Conservation (phyloP, 2,888 invertebrate genomes). For the Craniophora ligustri region DNA sequence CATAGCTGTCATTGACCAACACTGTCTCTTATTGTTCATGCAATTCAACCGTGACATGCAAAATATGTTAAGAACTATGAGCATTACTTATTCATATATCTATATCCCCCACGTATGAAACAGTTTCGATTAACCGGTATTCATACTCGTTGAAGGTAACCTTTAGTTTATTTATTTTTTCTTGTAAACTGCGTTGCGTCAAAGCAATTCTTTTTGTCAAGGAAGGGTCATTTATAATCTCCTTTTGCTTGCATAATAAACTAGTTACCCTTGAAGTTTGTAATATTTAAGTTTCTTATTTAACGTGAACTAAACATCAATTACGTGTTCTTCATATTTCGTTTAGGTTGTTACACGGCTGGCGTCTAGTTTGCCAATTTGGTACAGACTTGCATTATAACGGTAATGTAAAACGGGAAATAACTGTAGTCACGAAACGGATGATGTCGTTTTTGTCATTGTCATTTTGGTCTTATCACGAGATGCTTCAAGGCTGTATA, state of each 20-base stretch:
- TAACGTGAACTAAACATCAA: constrained; percentile 6
- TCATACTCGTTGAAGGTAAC: constrained; percentile 24
- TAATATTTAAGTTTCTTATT: constrained; percentile 16
- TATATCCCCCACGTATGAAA: constrained; percentile 18
- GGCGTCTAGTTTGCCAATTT: constrained; percentile 59
- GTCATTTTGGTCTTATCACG: constrained; percentile 66
- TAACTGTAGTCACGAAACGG: constrained; percentile 71
- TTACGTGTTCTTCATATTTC: constrained; percentile 32
- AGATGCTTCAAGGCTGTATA: constrained; percentile 61
- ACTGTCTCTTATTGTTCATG: constrained; percentile 43
- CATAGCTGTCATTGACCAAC: constrained; percentile 59
- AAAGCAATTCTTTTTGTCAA: constrained; percentile 30
- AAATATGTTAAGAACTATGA: constrained; percentile 18
- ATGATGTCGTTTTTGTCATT: constrained; percentile 72
- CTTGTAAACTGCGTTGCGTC: constrained; percentile 28
- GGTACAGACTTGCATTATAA: constrained; percentile 68
- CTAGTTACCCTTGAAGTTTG: constrained; percentile 33
- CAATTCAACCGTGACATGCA: constrained; percentile 8
- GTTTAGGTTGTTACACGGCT: constrained; percentile 46
- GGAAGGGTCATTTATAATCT: constrained; percentile 31
- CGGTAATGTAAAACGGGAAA: constrained; percentile 75
- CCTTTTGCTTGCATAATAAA: constrained; percentile 39
- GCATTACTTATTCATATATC: constrained; percentile 12
- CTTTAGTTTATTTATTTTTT: constrained; percentile 32
- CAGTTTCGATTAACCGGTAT: constrained; percentile 38